Conservation (phyloP, 2,113 vertebrate genomes). For the Poecile atricapillus region DNA sequence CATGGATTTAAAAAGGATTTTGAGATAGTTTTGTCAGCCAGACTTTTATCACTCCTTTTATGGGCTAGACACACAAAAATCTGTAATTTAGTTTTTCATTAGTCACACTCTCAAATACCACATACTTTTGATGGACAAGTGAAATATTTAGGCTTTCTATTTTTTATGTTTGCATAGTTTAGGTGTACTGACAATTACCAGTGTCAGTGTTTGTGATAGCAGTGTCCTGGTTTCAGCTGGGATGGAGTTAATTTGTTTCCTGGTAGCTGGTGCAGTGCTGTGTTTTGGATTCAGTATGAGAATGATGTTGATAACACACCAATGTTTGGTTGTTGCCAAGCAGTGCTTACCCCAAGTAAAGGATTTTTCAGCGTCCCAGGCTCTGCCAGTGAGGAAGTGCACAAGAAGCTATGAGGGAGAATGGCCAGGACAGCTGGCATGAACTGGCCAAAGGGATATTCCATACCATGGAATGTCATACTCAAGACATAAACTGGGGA, state of each 20-base stretch:
- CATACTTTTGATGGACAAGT: not conserved
- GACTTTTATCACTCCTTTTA: not conserved
- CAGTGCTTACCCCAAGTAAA: not conserved
- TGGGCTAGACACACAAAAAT: not conserved
- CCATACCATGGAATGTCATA: not conserved
- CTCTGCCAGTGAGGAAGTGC: not conserved
- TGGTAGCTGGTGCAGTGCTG: not conserved
- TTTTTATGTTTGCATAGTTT: not conserved
- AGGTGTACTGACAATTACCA: not conserved
- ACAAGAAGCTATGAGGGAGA: not conserved
- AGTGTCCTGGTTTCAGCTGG: not conserved
- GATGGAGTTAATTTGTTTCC: not conserved
- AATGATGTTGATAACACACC: not conserved
- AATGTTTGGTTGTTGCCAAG: not conserved
- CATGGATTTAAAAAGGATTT: not conserved
- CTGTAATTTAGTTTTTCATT: not conserved
- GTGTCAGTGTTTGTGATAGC: not conserved
- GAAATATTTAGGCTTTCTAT: not conserved
- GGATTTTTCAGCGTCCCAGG: too few species aligned
- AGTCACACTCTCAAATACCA: not conserved
- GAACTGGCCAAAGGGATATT: not conserved
- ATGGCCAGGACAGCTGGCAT: not conserved
- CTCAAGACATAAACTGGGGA: not conserved
- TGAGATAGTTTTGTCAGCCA: not conserved
- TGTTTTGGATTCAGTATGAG: not conserved